Percentiles rank a stretch among this genome's conserved stretches.
phyloP scores from a whole-genome alignment of 2,797 vertebrate species.

The Taeniopygia guttata region DNA sequence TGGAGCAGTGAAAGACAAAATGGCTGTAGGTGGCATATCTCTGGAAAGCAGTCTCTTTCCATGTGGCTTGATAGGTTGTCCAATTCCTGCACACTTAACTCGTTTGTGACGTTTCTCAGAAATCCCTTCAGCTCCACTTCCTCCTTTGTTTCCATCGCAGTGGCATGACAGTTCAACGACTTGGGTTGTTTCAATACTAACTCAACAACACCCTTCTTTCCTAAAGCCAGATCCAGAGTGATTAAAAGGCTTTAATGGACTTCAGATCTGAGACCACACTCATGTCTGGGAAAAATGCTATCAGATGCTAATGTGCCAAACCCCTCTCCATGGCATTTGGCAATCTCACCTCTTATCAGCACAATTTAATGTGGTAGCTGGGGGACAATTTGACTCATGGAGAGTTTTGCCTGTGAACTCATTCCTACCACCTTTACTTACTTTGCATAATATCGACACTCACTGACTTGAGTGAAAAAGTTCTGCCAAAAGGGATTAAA shows the following conservation, averaged over 20 bases:
- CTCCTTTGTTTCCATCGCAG: conserved; percentile 53
- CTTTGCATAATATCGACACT: neutral
- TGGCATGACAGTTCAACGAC: neutral
- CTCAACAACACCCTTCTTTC: neutral
- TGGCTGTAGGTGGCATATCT: neutral
- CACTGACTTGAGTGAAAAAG: neutral
- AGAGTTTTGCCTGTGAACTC: neutral
- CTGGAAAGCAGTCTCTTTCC: conserved; percentile 49
- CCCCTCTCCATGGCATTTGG: neutral
- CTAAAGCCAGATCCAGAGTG: neutral
- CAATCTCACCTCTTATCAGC: neutral
- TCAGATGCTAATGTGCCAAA: neutral
- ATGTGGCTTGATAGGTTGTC: conserved; percentile 40
- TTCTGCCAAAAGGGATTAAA: neutral
- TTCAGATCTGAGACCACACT: neutral
- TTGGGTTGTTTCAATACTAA: neutral
- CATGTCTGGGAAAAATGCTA: neutral
- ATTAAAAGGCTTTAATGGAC: neutral
- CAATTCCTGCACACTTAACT: conserved; percentile 53
- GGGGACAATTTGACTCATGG: neutral
- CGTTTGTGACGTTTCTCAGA: conserved; percentile 57
- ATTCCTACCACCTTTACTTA: neutral
- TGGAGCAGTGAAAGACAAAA: neutral
- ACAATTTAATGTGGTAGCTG: neutral
- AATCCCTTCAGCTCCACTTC: conserved; percentile 58